Percentiles rank a stretch among this genome's conserved stretches.
phyloP scores from a whole-genome alignment of 2,113 vertebrate genomes.

The Forbesichthys agassizii region DNA sequence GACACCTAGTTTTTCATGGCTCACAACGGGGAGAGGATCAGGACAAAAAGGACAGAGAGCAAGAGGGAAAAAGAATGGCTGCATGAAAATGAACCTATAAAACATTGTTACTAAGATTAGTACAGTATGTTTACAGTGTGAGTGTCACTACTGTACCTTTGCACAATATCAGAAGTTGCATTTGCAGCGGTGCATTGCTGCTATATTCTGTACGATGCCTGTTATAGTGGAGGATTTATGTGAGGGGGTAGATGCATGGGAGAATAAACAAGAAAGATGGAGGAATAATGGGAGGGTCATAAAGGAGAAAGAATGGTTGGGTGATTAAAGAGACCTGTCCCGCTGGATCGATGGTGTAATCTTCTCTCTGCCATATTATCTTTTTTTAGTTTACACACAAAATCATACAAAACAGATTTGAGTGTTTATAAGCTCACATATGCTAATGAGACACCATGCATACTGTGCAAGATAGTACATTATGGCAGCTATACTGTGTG shows the following conservation, averaged over 20 bases:
- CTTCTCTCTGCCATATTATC: slow-evolving; percentile 1
- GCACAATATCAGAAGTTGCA: not conserved
- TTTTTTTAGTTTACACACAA: no score
- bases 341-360: slow-evolving; percentile 7
- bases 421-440: no score
- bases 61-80: slow-evolving; percentile 10
- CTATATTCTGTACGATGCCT: not conserved
- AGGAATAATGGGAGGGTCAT: slow-evolving; percentile 1
- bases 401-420: no score
- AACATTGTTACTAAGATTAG: not conserved
- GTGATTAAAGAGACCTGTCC: slow-evolving; percentile 5
- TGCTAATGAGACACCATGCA: no score
- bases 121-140: no score
- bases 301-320: slow-evolving; percentile 5
- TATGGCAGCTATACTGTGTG: no score
- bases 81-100: not conserved
- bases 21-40: slow-evolving; percentile 8
- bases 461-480: no score
- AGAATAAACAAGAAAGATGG: not conserved
- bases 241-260: slow-evolving; percentile 32
- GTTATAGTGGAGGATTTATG: slow-evolving; percentile 32
- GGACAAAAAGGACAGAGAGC: not conserved
- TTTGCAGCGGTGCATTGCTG: slow-evolving; percentile 15
- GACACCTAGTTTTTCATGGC: slow-evolving; percentile 33
- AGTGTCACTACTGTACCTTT: no score